These are phyloP conservation scores for Leptinotarsa lineolata DNA, from an alignment of 1,140 invertebrate genomes.

Conservation along the genomic window DNA sequence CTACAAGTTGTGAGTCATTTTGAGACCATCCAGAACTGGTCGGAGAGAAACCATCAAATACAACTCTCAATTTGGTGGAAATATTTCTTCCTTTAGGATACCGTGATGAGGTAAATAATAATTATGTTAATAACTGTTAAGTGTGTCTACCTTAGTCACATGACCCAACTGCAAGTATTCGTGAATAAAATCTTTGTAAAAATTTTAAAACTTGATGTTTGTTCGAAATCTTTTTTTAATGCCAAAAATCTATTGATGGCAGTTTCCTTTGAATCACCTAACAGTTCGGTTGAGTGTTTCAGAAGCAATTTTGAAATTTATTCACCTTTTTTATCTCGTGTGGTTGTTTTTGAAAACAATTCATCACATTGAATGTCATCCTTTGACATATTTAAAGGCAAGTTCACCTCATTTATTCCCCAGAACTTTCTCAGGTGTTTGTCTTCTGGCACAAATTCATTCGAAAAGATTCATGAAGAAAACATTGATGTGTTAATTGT, in stretches of 20 bases:
- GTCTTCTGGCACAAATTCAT: constrained; percentile 17
- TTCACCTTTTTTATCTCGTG: constrained; percentile 36
- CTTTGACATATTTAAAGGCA: constrained; percentile 31
- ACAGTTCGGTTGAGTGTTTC: constrained; percentile 27
- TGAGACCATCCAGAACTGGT: constrained; percentile 42
- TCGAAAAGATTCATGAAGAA: neutral
- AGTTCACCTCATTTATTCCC: constrained; percentile 45
- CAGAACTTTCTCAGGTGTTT: constrained; percentile 42
- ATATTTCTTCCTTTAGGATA: constrained; percentile 47
- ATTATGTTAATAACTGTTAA: constrained; percentile 28
- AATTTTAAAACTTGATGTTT: constrained; percentile 19
- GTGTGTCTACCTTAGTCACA: constrained; percentile 31
- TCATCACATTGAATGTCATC: constrained; percentile 45
- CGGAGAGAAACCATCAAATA: constrained; percentile 53
- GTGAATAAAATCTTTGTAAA: constrained; percentile 47
- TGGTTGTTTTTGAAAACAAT: constrained; percentile 41
- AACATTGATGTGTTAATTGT: neutral
- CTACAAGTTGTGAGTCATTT: constrained; percentile 46
- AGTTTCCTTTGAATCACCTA: constrained; percentile 37
- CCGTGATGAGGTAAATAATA: constrained; percentile 56
- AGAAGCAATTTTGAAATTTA: constrained; percentile 45
- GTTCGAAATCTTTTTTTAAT: constrained; percentile 29
- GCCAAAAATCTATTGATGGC: constrained; percentile 28
- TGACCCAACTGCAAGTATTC: constrained; percentile 45
- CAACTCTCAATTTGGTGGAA: constrained; percentile 53